phyloP scores from a whole-genome alignment of 2,888 invertebrate genomes.

The Acanthopleura granulata region DNA sequence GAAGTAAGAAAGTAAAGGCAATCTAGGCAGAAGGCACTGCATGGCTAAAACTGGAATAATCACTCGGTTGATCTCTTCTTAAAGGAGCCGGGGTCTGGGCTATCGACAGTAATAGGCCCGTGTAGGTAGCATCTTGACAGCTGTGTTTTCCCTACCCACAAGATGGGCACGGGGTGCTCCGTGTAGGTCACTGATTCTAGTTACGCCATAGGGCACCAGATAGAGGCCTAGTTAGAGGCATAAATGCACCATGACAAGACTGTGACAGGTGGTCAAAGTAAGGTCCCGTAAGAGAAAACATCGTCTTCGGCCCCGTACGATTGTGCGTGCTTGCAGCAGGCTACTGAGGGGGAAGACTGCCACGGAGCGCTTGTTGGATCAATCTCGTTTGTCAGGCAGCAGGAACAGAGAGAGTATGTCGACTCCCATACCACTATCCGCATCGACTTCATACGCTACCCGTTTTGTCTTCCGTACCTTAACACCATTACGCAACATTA shows the following conservation, averaged over 20 bases:
- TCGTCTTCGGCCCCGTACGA: too few relatives aligned
- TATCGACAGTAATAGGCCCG: too few relatives aligned
- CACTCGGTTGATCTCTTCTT: background rate
- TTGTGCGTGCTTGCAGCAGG: background rate
- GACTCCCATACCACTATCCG: background rate
- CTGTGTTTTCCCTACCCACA: too few relatives aligned
- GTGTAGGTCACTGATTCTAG: too few relatives aligned
- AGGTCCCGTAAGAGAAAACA: too few relatives aligned
- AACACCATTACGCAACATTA: background rate
- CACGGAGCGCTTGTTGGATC: background rate
- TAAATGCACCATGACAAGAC: too few relatives aligned
- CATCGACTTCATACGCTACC: background rate
- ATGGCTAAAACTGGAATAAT: slow-evolving; percentile 2
- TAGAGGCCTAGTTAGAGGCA: too few relatives aligned
- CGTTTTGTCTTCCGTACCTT: background rate
- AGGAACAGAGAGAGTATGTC: background rate
- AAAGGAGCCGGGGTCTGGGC: background rate
- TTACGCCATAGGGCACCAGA: too few relatives aligned
- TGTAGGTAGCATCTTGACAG: too few relatives aligned
- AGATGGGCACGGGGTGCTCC: too few relatives aligned
- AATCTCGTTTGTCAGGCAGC: background rate
- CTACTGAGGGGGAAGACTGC: slow-evolving; percentile 4
- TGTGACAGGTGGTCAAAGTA: too few relatives aligned
- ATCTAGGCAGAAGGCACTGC: slow-evolving; percentile 2
- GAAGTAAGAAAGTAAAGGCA: background rate